Base-by-base conservation (phyloP, 2,797 vertebrate species). In the Schizothorax lantsangensis region DNA sequence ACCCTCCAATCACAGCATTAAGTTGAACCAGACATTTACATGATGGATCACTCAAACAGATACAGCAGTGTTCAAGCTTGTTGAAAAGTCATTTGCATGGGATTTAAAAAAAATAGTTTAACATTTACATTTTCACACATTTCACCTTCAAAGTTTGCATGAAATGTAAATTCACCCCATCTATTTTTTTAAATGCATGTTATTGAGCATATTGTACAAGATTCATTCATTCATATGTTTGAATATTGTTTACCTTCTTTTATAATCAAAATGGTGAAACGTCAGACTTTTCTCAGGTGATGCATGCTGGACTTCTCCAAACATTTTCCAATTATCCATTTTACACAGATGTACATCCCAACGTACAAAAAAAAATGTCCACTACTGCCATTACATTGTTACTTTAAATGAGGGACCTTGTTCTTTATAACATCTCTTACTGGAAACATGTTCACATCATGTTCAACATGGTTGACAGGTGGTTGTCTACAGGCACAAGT, bases 71-170 rank as follows among this genome's bases (percentile, higher is more conserved):
- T 40, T 57, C 12, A n/a, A 12, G 36, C 33, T 78, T 0, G 12
- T 26, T 40, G 54, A 77, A 33, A 59, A 79, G 54, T 62, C 2
- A 43, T 79, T 62, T 62, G 77, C 38, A 79, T 79, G 12, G 54
- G 12, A 59, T 10, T n/a, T 12, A 4, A 6, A 57, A 57, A 33
- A 71, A 9, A 45, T 19, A 0, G 21, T 59, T 79, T 59, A 57
- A 79, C 36, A 79, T 59, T 26, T 17, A 26, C 54, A 43, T 78
- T 57, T 62, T 62, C 54, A 79, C 77, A 79, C 23, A 17, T 79
- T 79, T 62, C 7, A 79, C 12, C 23, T 79, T 62, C 57, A 17
- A 26, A 26, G n/a, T 79, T 26, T 79, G 38, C 54, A 79, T 62
- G 54, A 62, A 43, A 62, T 62, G 23, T 43, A 79, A 62, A 79